Percentiles rank a stretch among this genome's conserved stretches.
phyloP scores from a whole-genome alignment of 2,113 vertebrate genomes.

The Pyrgilauda ruficollis region DNA sequence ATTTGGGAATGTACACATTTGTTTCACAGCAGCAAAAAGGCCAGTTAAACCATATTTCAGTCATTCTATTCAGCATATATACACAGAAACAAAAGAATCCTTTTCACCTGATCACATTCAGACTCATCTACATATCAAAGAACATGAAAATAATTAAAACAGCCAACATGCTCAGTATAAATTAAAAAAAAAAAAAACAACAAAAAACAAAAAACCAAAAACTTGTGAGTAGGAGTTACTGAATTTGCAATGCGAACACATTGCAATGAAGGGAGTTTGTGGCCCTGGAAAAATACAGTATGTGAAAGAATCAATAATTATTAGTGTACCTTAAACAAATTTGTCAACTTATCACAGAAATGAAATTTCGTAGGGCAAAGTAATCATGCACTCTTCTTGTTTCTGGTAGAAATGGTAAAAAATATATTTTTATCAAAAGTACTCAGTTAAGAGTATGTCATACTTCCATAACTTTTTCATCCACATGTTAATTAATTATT shows the following conservation, averaged over 20 bases:
- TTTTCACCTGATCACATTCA: neutral
- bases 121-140: neutral
- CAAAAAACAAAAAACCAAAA: neutral
- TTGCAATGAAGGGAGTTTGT: neutral
- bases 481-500: neutral
- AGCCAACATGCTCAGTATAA: neutral
- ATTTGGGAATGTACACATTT: neutral
- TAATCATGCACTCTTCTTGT: neutral
- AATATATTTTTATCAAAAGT: neutral
- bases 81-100: neutral
- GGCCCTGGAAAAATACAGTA: neutral
- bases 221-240: neutral
- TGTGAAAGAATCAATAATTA: neutral
- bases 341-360: neutral
- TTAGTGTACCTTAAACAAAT: neutral
- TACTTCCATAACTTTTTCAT: neutral
- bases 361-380: neutral
- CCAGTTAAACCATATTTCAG: neutral
- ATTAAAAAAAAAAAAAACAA: neutral
- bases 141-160: neutral
- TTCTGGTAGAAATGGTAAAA: neutral
- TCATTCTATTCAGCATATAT: neutral
- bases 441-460: neutral
- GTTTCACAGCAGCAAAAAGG: neutral
- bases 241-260: neutral